Base-by-base conservation (phyloP, 2,797 vertebrate genomes). In the Malacoraja senta region DNA sequence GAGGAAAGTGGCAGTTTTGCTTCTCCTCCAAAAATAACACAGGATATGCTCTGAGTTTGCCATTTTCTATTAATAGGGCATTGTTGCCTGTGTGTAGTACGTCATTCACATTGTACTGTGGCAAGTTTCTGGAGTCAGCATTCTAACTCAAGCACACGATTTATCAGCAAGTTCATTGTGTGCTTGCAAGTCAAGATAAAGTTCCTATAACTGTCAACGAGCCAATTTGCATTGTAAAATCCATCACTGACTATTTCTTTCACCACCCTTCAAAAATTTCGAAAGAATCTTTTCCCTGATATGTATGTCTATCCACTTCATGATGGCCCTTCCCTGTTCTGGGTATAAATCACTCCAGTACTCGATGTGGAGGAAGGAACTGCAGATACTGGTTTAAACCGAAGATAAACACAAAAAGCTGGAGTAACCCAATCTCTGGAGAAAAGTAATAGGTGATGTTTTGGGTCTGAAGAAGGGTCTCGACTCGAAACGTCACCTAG, bases 21-120 rank as follows among this genome's bases (percentile, higher is more conserved):
- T 35, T 35, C 86, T 90, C 32, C 32, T 71, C 63, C 86, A 90
- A 90, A 90, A 90, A 90, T 88, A 88, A 88, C 12, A 68, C 84
- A 88, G n/a, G 63, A 68, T 63, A 90, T 38, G 65, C 35, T 32
- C 1, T 90, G 65, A 90, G 9, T 71, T 90, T 90, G 61, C 86
- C 63, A 90, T 32, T 90, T 90, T 90, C 86, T 90, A 90, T 90
- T 68, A 90, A 90, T 90, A 90, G 86, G 38, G 63, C 24, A 80
- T 71, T 90, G 86, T 68, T 90, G n/a, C 8, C 32, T 71, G 86
- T 90, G 86, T 65, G 32, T 12, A 71, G 58, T 21, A 29, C 86
- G 61, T 86, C 71, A 63, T 90, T 90, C 63, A 35, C 65, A 71
- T 71, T 71, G 65, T 90, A 8, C 17, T 32, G 13, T 68, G 63